Evolutionary conservation across 2,888 invertebrate genomes (phyloP).

Genomic region (Melanophora roralis): DNA sequence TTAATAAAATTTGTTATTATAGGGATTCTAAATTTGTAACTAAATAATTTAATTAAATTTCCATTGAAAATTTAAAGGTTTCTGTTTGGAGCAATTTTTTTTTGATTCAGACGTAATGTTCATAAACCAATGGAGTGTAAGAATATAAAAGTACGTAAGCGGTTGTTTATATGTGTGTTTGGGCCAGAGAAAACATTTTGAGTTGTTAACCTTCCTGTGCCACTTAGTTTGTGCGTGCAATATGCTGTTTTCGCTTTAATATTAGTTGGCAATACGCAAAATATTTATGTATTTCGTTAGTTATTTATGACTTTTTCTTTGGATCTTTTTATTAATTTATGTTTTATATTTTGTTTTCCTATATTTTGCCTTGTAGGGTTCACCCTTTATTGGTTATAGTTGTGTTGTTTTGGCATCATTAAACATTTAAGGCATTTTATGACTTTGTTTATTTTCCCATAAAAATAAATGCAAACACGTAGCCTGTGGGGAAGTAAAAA

Average conservation of each 20-base stretch:
- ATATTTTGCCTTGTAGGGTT: neutral
- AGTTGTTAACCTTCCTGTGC: neutral
- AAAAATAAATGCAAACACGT: no score
- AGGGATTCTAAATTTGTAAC: no score
- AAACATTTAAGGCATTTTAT: neutral
- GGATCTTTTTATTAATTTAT: neutral
- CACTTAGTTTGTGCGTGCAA: neutral
- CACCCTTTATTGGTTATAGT: neutral
- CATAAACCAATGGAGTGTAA: neutral
- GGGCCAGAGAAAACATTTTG: neutral
- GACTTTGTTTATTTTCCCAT: no score
- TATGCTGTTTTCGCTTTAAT: neutral
- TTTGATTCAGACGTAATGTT: no score
- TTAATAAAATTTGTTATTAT: no score
- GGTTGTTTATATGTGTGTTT: neutral
- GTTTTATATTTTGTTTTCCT: neutral
- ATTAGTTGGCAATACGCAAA: neutral
- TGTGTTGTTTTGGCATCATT: neutral
- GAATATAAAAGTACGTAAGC: neutral
- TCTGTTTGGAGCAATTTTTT: no score
- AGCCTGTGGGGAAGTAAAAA: no score
- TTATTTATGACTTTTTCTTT: slow-evolving; percentile 15
- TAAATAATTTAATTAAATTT: no score
- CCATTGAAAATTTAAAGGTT: no score
- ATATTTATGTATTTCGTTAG: slow-evolving; percentile 29